A percentile compares a stretch with the other conserved stretches of the same genome.
phyloP scores from a whole-genome alignment of 2,797 vertebrate species.

The Platalea minor region DNA sequence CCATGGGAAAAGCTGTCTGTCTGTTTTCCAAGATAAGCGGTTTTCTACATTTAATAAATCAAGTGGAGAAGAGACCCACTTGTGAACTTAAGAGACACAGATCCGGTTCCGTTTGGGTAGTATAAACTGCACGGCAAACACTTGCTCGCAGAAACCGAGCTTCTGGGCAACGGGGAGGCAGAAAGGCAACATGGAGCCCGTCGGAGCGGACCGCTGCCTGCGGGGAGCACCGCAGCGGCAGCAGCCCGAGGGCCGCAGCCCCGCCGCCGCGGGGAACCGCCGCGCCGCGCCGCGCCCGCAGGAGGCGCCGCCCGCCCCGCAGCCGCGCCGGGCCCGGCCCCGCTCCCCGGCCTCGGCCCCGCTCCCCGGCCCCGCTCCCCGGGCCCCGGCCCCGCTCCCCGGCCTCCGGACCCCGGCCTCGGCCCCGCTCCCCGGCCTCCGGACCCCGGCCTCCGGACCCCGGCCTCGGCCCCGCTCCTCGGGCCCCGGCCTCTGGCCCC shows the following conservation, averaged over 20 bases:
- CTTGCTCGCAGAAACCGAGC: neutral
- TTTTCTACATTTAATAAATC: neutral
- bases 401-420: neutral
- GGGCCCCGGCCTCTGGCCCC: neutral
- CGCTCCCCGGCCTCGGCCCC: neutral
- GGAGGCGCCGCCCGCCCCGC: neutral
- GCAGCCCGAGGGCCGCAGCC: too few species aligned
- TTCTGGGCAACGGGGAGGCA: neutral
- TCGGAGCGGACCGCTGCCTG: too few species aligned
- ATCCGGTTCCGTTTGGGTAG: neutral
- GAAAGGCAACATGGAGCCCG: accelerated
- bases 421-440: neutral
- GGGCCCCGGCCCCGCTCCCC: too few species aligned
- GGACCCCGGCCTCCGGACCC: neutral
- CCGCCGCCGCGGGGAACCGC: neutral
- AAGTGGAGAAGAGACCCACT: neutral
- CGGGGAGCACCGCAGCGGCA: too few species aligned
- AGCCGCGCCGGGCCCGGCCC: neutral
- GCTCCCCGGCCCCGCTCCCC: neutral
- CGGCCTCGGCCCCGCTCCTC: neutral
- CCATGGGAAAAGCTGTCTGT: neutral
- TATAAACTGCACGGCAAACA: accelerated
- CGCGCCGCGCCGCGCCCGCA: neutral
- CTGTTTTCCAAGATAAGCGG: neutral
- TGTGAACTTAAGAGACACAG: neutral